Conservation (phyloP, 2,888 invertebrate genomes). For the Cartodere bifasciata region DNA sequence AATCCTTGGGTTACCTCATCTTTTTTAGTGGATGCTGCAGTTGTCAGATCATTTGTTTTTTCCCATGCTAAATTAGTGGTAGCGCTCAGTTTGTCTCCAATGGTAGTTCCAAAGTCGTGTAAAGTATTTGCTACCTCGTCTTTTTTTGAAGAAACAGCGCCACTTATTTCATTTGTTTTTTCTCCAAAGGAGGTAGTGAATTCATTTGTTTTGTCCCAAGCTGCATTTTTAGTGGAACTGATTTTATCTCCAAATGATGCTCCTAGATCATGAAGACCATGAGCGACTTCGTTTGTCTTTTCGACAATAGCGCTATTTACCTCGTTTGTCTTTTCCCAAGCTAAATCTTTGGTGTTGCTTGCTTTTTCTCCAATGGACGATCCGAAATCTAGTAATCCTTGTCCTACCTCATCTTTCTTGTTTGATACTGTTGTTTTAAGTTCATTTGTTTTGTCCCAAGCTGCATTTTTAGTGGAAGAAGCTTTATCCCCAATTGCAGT, state of each 20-base stretch:
- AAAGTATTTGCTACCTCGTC: conserved; percentile 5
- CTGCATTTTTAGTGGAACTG: background rate
- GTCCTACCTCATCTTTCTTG: no score
- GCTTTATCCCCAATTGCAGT: background rate
- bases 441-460: background rate
- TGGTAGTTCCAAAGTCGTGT: background rate
- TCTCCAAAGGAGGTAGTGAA: no score
- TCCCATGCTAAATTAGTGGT: background rate
- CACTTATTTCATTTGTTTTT: no score
- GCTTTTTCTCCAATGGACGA: background rate
- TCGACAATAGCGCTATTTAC: background rate
- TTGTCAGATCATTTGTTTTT: background rate
- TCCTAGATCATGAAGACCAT: no score
- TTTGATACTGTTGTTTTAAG: no score
- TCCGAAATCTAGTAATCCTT: background rate
- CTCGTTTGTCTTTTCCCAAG: conserved; percentile 2
- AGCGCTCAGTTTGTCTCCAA: conserved; percentile 1
- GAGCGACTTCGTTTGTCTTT: background rate
- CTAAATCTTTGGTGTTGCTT: conserved; percentile 1
- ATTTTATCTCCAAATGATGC: background rate
- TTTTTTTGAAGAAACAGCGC: conserved; percentile 5
- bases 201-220: background rate
- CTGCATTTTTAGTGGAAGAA: background rate
- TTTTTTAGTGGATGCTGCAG: conserved; percentile 1
- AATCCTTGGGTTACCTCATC: background rate